A percentile compares a stretch with the other conserved stretches of the same genome.
Conservation (phyloP, 2,888 invertebrate genomes). For the Cantharis lateralis region DNA sequence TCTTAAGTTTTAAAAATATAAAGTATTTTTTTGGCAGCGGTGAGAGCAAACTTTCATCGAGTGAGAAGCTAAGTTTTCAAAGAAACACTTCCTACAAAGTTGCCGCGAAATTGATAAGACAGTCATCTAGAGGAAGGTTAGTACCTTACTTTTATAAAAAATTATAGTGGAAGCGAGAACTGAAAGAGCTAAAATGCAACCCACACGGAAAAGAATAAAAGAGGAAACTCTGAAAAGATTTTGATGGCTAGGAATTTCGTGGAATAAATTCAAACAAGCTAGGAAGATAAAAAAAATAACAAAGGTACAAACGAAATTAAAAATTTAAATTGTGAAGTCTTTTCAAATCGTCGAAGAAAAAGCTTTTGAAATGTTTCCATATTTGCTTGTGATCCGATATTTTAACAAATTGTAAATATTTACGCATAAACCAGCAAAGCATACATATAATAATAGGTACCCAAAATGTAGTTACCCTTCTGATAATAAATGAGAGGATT, state of each 20-base stretch:
- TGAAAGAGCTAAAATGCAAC: neutral
- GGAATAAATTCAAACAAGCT: no score
- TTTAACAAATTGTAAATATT: neutral
- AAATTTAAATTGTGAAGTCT: neutral
- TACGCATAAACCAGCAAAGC: neutral
- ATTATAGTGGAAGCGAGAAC: neutral
- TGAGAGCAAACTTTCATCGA: no score
- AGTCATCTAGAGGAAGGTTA: neutral
- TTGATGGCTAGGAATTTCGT: neutral
- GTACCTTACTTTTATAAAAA: neutral
- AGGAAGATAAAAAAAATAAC: no score
- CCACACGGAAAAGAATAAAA: neutral
- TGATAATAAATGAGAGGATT: neutral
- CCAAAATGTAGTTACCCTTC: neutral
- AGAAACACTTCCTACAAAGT: no score
- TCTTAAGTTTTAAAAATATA: no score
- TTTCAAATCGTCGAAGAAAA: neutral
- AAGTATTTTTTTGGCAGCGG: no score
- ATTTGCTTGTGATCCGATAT: neutral
- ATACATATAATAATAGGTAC: neutral
- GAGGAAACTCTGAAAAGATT: neutral
- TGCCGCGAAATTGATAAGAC: no score
- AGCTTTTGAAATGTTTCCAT: neutral
- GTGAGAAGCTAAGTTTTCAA: no score
- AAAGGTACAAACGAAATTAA: neutral